A percentile compares a stretch with the other conserved stretches of the same genome.
Conservation (phyloP, 2,797 vertebrate genomes). For the Pseudochirops cupreus region DNA sequence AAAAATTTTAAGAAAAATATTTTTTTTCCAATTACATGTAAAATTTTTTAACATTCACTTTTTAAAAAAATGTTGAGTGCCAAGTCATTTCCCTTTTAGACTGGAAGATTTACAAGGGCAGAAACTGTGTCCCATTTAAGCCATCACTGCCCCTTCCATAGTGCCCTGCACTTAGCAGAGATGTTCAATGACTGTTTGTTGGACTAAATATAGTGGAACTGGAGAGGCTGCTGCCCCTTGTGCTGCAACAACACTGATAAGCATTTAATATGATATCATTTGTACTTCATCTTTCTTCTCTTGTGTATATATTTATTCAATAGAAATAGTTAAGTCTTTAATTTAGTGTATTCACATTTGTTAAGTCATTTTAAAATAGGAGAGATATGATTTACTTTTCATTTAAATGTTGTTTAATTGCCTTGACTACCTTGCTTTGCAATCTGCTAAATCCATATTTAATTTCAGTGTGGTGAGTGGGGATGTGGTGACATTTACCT, state of each 20-base stretch:
- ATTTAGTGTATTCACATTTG: conserved; percentile 12
- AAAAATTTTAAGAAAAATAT: no score
- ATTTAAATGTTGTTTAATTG: conserved; percentile 40
- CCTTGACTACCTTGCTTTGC: conserved; percentile 26
- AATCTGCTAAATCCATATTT: conserved; percentile 41
- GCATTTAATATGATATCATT: conserved; percentile 24
- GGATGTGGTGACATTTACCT: conserved; percentile 41
- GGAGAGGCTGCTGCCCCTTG: neutral
- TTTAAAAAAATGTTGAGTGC: neutral
- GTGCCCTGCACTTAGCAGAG: neutral
- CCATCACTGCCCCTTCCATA: neutral
- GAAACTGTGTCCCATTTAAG: neutral
- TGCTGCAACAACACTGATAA: neutral
- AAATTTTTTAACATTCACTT: neutral
- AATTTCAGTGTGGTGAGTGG: conserved; percentile 14
- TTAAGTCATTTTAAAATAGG: conserved; percentile 55
- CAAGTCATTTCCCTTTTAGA: neutral
- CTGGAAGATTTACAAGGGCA: neutral
- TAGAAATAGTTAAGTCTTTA: conserved; percentile 35
- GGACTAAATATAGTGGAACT: neutral
- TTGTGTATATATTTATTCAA: conserved; percentile 43
- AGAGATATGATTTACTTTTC: conserved; percentile 40
- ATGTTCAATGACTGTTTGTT: neutral
- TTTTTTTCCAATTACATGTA: neutral
- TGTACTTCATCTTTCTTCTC: neutral